Percentiles rank a stretch among this genome's conserved stretches.
phyloP scores from a whole-genome alignment of 2,113 vertebrate species.

The Gorsachius goisagi region DNA sequence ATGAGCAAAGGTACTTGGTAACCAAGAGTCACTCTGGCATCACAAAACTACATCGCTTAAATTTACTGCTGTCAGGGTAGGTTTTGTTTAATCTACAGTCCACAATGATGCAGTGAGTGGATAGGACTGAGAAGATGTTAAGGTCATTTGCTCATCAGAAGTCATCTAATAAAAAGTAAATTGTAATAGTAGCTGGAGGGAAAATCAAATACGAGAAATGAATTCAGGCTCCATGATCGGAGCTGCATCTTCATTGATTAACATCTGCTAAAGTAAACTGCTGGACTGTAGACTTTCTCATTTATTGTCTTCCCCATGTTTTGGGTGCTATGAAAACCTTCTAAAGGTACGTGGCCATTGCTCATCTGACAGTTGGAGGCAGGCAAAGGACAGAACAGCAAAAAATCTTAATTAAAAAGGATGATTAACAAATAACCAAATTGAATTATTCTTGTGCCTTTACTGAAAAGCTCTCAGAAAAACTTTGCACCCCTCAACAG shows the following conservation, averaged over 20 bases:
- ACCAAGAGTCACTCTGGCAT: conserved; percentile 13
- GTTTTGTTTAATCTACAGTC: conserved; percentile 41
- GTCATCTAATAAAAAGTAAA: conserved; percentile 67
- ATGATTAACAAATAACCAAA: conserved; percentile 48
- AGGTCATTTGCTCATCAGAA: conserved; percentile 54
- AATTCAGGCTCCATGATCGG: conserved; percentile 60
- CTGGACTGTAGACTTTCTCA: background rate
- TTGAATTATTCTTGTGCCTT: background rate
- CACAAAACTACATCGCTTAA: conserved; percentile 17
- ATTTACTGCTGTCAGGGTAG: conserved; percentile 19
- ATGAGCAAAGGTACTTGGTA: background rate
- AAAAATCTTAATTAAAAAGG: conserved; percentile 60
- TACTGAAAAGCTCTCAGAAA: conserved; percentile 21
- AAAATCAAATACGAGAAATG: conserved; percentile 71
- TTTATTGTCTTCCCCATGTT: background rate
- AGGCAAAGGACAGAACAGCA: conserved; percentile 10
- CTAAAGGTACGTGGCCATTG: conserved; percentile 34
- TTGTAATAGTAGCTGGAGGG: conserved; percentile 50
- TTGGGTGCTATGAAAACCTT: conserved; percentile 57
- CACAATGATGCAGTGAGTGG: background rate
- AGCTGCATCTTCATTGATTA: conserved; percentile 62
- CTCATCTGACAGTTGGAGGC: conserved; percentile 40
- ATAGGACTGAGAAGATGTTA: background rate
- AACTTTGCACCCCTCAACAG: conserved; percentile 17
- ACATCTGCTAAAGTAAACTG: conserved; percentile 48